Conservation (phyloP, 2,888 invertebrate genomes). For the Villa cingulata region DNA sequence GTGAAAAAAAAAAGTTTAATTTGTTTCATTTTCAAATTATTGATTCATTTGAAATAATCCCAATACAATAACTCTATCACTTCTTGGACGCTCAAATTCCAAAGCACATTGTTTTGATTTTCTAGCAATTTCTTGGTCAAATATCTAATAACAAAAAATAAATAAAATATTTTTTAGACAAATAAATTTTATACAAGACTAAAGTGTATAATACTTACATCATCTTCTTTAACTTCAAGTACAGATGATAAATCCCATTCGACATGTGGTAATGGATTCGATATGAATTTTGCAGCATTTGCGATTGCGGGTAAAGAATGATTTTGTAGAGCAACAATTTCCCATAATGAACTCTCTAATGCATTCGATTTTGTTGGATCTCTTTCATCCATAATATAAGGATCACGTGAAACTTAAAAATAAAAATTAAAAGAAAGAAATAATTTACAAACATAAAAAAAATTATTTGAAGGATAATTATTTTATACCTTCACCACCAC, state of each 20-base stretch:
- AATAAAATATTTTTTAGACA: background rate
- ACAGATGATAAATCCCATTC: slow-evolving; percentile 56
- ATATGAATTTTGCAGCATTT: slow-evolving; percentile 56
- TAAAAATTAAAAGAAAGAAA: slow-evolving; percentile 1
- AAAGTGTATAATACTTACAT: slow-evolving; percentile 38
- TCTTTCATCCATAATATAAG: slow-evolving; percentile 69
- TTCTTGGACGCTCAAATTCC: slow-evolving; percentile 58
- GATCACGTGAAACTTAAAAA: slow-evolving; percentile 44
- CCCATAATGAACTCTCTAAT: slow-evolving; percentile 84
- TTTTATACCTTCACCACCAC: slow-evolving; percentile 30
- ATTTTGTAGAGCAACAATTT: slow-evolving; percentile 62
- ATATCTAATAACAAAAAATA: slow-evolving; percentile 42
- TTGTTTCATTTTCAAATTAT: background rate
- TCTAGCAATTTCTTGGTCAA: slow-evolving; percentile 63
- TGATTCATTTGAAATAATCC: slow-evolving; percentile 27
- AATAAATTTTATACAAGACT: background rate
- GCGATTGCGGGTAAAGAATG: slow-evolving; percentile 61
- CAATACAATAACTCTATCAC: slow-evolving; percentile 57
- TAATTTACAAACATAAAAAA: slow-evolving; percentile 10
- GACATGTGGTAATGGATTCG: slow-evolving; percentile 47
- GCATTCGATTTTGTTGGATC: slow-evolving; percentile 70
- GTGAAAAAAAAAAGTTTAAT: too few relatives aligned
- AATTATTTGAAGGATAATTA: background rate
- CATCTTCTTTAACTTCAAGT: slow-evolving; percentile 50
- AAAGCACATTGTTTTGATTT: slow-evolving; percentile 60